Evolutionary conservation across 2,797 vertebrate genomes (phyloP), one percentile per base, ranked within the genome.

Genomic region (Serranus cabrilla): DNA sequence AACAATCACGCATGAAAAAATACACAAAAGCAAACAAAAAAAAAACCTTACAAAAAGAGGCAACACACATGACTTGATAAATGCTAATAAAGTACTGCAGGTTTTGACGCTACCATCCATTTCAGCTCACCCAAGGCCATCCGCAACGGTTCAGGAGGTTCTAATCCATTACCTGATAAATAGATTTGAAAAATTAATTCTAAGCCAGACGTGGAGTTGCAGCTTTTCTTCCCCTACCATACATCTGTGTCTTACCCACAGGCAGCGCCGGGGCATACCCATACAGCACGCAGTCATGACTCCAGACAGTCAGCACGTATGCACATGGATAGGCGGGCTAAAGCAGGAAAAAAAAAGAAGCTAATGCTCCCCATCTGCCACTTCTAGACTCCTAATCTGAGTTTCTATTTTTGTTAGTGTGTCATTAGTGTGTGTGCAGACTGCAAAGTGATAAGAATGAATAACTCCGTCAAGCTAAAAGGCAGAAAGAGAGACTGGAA

Each of bases 91-190:
- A 85, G 61, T 18, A 45, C 64, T 62, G 51, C 59, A 74, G 74
- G 59, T 85, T 85, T 74, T 83, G 80, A 85, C 37, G 61, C 79
- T 49, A 25, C 49, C 51, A 85, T 86, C 77, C 73, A 87, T 87
- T 80, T 31, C 69, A 67, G 82, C 83, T 87, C 86, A 90, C 81
- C 86, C 75, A 78, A 81, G 88, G 89, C 87, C 82, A 83, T 88
- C 57, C 67, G 55, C 6, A 45, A 84, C 13, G 65, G 66, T 84
- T 88, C 86, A 76, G 55, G 74, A 75, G 72, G 67, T 80, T 84
- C 74, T 87, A 89, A 91, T 92, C 84, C 81, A 88, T 93, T 85
- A 91, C 87, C 86, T 87, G 83, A 88, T 90, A 82, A 92, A 89
- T 86, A 87, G 62, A 91, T 91, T 90, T 85, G 68, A 86, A 87